phyloP scores from a whole-genome alignment of 1,140 invertebrate species.

The Aradophagus sp. region DNA sequence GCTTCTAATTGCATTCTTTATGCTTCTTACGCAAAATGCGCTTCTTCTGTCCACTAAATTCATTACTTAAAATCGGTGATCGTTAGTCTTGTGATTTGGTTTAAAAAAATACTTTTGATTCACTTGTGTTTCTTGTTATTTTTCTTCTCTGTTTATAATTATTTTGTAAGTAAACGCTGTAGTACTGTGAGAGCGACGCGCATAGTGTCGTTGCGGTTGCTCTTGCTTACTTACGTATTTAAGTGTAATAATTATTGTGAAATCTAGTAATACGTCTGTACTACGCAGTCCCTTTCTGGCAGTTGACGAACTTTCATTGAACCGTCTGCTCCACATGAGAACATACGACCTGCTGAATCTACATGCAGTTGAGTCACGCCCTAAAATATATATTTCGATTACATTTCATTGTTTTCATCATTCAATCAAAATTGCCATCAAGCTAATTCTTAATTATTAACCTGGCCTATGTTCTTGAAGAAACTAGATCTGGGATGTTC shows the following conservation, averaged over 20 bases:
- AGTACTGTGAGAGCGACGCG: constrained; percentile 29
- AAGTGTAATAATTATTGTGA: constrained; percentile 53
- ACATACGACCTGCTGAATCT: constrained; percentile 89
- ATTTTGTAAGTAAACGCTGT: constrained; percentile 49
- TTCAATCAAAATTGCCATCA: too few relatives aligned
- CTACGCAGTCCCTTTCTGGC: constrained; percentile 81
- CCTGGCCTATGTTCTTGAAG: constrained; percentile 95
- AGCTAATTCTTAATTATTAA: constrained; percentile 23
- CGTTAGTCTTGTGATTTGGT: constrained; percentile 37
- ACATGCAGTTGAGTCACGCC: constrained; percentile 96
- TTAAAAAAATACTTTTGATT: constrained; percentile 56
- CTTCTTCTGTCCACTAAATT: constrained; percentile 9
- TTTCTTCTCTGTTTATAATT: too few relatives aligned
- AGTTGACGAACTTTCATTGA: constrained; percentile 97
- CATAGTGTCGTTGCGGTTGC: constrained; percentile 48
- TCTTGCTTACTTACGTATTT: constrained; percentile 58
- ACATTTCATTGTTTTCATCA: too few relatives aligned
- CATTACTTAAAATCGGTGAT: constrained; percentile 18
- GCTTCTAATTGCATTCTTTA: constrained; percentile 5
- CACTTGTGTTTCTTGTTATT: constrained; percentile 26
- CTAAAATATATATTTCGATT: constrained; percentile 49
- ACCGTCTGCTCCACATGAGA: constrained; percentile 98
- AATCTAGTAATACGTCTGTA: constrained; percentile 71
- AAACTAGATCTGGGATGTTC: constrained; percentile 95
- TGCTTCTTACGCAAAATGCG: background rate